Evolutionary conservation across 2,113 vertebrate genomes (phyloP).

Genomic region (Labeo rohita): DNA sequence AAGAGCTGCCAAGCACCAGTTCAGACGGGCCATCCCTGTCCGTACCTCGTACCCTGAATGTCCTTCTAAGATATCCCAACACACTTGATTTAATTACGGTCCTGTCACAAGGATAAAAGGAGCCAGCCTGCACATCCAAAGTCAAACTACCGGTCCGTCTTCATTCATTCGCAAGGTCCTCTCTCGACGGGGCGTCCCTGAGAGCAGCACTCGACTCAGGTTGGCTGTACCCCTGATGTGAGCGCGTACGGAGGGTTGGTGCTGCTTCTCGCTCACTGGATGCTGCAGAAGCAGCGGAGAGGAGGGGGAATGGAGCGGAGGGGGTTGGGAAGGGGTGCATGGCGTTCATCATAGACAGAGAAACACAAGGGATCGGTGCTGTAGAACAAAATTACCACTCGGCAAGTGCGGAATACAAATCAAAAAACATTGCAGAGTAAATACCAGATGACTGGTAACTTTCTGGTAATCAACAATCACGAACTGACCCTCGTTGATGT

Average conservation of each 20-base stretch:
- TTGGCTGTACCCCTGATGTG: slow-evolving; percentile 37
- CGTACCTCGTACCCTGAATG: slow-evolving; percentile 2
- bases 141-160: slow-evolving; percentile 23
- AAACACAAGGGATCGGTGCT: slow-evolving; percentile 14
- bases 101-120: slow-evolving; percentile 2
- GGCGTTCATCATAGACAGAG: neutral
- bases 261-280: slow-evolving; percentile 52
- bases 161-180: neutral
- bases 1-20: slow-evolving; percentile 81
- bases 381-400: neutral
- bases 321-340: slow-evolving; percentile 60
- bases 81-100: slow-evolving; percentile 26
- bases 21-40: slow-evolving; percentile 77
- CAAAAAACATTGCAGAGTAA: neutral
- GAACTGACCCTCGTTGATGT: neutral
- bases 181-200: slow-evolving; percentile 19
- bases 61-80: slow-evolving; percentile 25
- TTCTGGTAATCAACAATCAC: neutral
- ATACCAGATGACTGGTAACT: neutral
- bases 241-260: slow-evolving; percentile 23
- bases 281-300: slow-evolving; percentile 66
- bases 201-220: slow-evolving; percentile 39
- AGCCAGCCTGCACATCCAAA: slow-evolving; percentile 43
- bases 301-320: slow-evolving; percentile 56
- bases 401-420: neutral